Base-by-base conservation (phyloP, 2,888 invertebrate genomes). In the Vesta saturnalis region DNA sequence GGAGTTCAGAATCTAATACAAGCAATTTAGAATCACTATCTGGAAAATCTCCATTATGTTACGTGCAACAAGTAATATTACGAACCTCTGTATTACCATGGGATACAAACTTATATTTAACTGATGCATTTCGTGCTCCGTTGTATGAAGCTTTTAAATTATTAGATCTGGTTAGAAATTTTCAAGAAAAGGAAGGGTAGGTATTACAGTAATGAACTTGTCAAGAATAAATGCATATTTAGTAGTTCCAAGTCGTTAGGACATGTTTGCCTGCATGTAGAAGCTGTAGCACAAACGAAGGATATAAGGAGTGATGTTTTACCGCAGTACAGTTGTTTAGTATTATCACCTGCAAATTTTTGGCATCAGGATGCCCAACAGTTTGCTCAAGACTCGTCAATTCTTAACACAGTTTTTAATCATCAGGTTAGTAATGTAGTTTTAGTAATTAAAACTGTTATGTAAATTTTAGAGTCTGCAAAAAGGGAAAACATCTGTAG, bases 121-220 rank as follows among this genome's bases (percentile, higher is more conserved):
- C 93, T 81, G 97, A 97, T 87, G 96, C 96, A 52, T 96, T 96
- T 83, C 88, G 96, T 77, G 95, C 93, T 4, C 97, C 97, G 1
- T 85, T 98, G 0, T 92, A 93, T 78, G 94, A 95, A 86, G 92
- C 93, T 18, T 98, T 97, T 85, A 91, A 94, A 81, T 85, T 97
- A 72, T 83, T 96, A 60, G 95, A 97, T 84, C 89, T 92, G 66
- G 90, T 97, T 72, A 89, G 93, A 77, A 95, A 95, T 84, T 95
- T 94, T 83, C 91, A 94, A 79, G 89, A 91, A 76, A 84, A 87
- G 23, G 87, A 90, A 77, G 89, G 89, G 93, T 94, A 84, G 85
- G 85, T 84, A 60, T 60, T 39, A 23, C 23, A 52, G 14, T 43
- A 30, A 43, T 30, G 5, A 30, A 30, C 30, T 30, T 6, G 30